Percentiles rank a stretch among this genome's conserved stretches.
Evolutionary conservation across 2,888 invertebrate genomes (phyloP).

Genomic region (Conops quadrifasciatus): DNA sequence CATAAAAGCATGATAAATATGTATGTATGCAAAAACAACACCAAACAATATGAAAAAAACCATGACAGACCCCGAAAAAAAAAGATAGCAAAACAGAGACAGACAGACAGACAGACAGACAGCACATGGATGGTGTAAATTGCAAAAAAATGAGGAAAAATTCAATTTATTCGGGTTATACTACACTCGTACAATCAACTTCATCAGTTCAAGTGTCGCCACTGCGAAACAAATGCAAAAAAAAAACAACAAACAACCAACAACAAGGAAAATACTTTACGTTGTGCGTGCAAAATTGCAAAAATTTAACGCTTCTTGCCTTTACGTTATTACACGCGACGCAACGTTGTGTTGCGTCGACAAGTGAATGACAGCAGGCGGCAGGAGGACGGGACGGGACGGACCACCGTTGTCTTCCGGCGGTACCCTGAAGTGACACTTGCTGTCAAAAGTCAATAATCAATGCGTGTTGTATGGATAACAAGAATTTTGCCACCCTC

Average conservation of each 20-base stretch:
- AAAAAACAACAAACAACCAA: not conserved
- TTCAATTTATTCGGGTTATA: not conserved
- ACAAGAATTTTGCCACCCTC: not conserved
- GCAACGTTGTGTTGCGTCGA: not conserved
- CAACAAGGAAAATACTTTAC: conserved; percentile 9
- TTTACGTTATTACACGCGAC: not conserved
- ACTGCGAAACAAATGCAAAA: not conserved
- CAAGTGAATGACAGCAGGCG: conserved; percentile 1
- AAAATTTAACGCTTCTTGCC: conserved; percentile 19
- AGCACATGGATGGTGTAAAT: not conserved
- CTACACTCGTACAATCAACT: conserved; percentile 1
- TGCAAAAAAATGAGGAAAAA: not conserved
- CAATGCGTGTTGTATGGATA: conserved; percentile 27
- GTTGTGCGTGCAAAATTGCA: conserved; percentile 27
- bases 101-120: not conserved
- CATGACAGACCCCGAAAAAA: not conserved
- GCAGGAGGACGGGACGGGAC: not conserved
- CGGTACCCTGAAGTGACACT: conserved; percentile 21
- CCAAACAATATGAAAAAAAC: too few relatives aligned
- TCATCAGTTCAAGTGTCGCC: conserved; percentile 9
- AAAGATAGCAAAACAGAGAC: not conserved
- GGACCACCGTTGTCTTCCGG: too few relatives aligned
- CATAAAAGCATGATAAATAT: not conserved
- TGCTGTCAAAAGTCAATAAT: conserved; percentile 46
- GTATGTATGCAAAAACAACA: too few relatives aligned